These are phyloP conservation scores for Laothoe populi DNA, from an alignment of 2,888 invertebrate genomes.

Conservation along the genomic window DNA sequence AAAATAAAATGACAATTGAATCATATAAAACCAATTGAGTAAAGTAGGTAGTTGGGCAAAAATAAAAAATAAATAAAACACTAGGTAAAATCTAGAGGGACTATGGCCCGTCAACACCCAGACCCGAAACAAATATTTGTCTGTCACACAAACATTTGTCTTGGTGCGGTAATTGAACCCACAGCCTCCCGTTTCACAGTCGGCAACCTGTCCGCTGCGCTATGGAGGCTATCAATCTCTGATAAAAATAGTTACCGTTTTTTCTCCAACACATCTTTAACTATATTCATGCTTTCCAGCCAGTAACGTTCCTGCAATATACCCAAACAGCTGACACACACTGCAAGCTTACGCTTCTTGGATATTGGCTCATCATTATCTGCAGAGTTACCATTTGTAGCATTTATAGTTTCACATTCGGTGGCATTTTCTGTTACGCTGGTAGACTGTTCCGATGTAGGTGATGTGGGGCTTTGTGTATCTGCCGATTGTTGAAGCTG, in stretches of 20 bases:
- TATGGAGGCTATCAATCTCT: not conserved
- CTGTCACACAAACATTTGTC: too few relatives aligned
- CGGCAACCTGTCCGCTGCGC: not conserved
- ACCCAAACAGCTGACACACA: constrained; percentile 90
- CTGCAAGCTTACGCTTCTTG: constrained; percentile 73
- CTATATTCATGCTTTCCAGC: constrained; percentile 75
- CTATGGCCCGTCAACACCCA: too few relatives aligned
- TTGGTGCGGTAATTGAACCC: too few relatives aligned
- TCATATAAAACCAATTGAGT: too few relatives aligned
- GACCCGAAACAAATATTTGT: too few relatives aligned
- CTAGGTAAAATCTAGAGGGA: too few relatives aligned
- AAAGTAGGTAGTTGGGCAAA: too few relatives aligned
- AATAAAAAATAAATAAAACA: too few relatives aligned
- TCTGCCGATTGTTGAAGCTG: not conserved
- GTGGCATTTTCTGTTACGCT: not conserved
- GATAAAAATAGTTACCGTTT: constrained; percentile 63
- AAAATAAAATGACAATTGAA: constrained; percentile 32
- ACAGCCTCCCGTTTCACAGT: not conserved
- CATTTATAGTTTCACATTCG: not conserved
- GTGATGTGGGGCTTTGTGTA: not conserved
- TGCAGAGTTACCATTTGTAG: constrained; percentile 28
- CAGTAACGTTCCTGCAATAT: constrained; percentile 87
- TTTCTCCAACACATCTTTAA: constrained; percentile 80
- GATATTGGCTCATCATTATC: constrained; percentile 47
- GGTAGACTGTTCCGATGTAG: not conserved